Conservation (phyloP, 1,140 invertebrate genomes). For the Panulirus ornatus region DNA sequence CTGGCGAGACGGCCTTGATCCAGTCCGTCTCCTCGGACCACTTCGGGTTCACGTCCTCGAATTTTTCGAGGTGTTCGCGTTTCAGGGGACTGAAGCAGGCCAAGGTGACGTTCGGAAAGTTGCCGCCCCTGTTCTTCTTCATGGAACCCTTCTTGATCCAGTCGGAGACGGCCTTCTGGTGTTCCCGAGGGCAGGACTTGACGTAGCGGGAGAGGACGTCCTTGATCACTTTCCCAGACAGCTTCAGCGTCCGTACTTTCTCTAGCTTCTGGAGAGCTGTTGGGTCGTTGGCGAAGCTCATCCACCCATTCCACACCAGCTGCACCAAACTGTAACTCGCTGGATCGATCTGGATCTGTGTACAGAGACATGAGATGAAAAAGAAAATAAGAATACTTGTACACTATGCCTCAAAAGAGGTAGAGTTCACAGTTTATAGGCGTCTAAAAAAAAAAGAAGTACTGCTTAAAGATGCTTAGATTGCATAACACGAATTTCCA, state of each 20-base stretch:
- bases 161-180: conserved; percentile 46
- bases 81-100: conserved; percentile 57
- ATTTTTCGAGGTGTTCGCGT: conserved; percentile 42
- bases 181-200: conserved; percentile 57
- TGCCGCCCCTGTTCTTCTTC: conserved; percentile 3
- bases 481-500: no score
- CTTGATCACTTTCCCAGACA: conserved; percentile 38
- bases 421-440: no score
- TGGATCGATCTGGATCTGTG: conserved; percentile 45
- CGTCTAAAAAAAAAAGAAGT: no score
- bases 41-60: conserved; percentile 54
- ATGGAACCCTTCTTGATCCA: conserved; percentile 61
- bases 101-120: conserved; percentile 64
- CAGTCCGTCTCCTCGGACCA: conserved; percentile 62
- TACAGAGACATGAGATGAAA: no score
- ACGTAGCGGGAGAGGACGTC: conserved; percentile 58
- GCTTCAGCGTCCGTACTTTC: conserved; percentile 42
- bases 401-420: no score
- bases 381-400: no score
- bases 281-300: conserved; percentile 66
- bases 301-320: conserved; percentile 62
- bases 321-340: conserved; percentile 40
- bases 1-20: conserved; percentile 20
- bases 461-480: no score
- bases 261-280: conserved; percentile 56